Evolutionary conservation across 2,797 vertebrate genomes (phyloP).

Genomic region (Amblyraja radiata): DNA sequence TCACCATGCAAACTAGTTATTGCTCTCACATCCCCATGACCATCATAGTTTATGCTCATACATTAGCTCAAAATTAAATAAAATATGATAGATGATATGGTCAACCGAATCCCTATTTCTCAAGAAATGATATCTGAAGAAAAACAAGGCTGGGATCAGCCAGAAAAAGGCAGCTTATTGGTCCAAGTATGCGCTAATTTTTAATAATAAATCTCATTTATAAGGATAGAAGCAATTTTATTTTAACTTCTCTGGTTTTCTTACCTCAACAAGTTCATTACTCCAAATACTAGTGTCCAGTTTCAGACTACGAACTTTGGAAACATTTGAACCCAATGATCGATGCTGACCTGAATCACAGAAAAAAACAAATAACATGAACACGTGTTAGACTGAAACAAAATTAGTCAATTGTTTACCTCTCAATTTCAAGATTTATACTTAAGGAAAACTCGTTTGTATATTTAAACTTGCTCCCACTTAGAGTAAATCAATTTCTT

Average conservation of each 20-base stretch:
- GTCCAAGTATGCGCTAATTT: not conserved
- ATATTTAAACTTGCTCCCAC: not conserved
- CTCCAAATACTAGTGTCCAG: constrained; percentile 91
- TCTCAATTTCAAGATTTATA: not conserved
- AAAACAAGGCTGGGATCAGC: too few species aligned
- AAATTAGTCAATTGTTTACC: not conserved
- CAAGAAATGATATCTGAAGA: not conserved
- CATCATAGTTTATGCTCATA: not conserved
- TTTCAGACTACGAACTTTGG: constrained; percentile 87
- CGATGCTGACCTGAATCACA: constrained; percentile 77
- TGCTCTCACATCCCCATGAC: not conserved
- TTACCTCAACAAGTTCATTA: constrained; percentile 92
- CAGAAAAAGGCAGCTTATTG: not conserved
- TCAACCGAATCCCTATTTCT: not conserved
- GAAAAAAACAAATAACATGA: constrained; percentile 31
- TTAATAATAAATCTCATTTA: not conserved
- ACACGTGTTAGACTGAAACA: not conserved
- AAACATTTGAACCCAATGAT: constrained; percentile 79
- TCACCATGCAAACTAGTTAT: not conserved
- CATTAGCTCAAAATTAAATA: not conserved
- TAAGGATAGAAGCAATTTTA: not conserved
- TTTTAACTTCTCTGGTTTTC: not conserved
- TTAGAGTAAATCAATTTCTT: not conserved
- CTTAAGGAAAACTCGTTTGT: not conserved
- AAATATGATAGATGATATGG: not conserved